Evolutionary conservation across 2,888 invertebrate genomes (phyloP).

Genomic region (Drosophila quinaria): DNA sequence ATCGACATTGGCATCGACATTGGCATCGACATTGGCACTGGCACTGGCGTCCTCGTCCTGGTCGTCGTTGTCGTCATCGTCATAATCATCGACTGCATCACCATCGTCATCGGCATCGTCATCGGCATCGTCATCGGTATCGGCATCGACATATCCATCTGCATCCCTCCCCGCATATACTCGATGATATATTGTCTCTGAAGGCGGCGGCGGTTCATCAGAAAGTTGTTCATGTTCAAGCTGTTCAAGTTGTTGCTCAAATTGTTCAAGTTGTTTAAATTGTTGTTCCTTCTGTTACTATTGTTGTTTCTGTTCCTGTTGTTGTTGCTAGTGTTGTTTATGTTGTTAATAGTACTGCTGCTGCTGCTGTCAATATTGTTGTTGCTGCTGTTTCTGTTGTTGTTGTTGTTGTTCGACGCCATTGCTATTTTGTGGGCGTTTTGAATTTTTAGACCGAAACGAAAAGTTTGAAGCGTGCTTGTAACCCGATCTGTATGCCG

Average conservation of each 20-base stretch:
- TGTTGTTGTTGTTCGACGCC: constrained; percentile 47
- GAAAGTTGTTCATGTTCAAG: constrained; percentile 5
- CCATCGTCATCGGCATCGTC: constrained; percentile 6
- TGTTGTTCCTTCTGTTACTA: constrained; percentile 7
- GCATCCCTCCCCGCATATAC: constrained; percentile 23
- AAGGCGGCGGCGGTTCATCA: constrained; percentile 18
- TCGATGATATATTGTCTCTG: constrained; percentile 24
- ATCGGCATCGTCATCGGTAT: constrained; percentile 8
- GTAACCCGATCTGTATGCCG: constrained; percentile 52
- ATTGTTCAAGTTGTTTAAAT: constrained; percentile 5
- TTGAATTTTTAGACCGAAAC: constrained; percentile 58
- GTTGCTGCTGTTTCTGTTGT: constrained; percentile 16
- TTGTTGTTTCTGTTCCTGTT: background rate
- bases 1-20: background rate
- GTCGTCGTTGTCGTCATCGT: background rate
- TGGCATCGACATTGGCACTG: background rate
- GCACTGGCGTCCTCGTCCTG: background rate
- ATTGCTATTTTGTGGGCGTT: constrained; percentile 47
- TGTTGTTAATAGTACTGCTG: constrained; percentile 1
- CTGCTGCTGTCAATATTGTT: background rate
- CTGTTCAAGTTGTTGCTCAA: constrained; percentile 4
- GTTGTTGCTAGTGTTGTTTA: background rate
- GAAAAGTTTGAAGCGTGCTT: constrained; percentile 58
- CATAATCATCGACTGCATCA: no score
- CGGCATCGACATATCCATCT: constrained; percentile 16